These are phyloP conservation scores for Cephus runcator DNA, from an alignment of 2,888 invertebrate species.

Conservation along the genomic window DNA sequence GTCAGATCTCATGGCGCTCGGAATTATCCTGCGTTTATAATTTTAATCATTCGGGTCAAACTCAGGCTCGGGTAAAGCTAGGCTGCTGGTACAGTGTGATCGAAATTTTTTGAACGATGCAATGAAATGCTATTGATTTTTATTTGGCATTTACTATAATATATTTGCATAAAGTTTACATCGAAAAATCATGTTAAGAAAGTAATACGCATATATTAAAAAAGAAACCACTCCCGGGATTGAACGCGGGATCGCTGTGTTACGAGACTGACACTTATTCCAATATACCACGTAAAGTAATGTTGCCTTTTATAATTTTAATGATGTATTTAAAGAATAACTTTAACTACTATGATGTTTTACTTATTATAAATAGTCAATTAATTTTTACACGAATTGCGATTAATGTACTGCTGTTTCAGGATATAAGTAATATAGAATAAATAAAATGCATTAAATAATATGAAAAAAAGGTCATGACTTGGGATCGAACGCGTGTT, in stretches of 20 bases:
- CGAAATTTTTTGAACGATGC: not conserved
- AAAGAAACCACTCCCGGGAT: not conserved
- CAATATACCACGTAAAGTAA: not conserved
- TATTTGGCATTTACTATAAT: not conserved
- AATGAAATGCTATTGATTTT: not conserved
- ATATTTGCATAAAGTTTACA: too few species aligned
- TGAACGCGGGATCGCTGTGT: not conserved
- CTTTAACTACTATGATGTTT: not conserved
- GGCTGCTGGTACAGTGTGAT: not conserved
- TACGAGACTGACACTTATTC: not conserved
- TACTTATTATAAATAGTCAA: not conserved
- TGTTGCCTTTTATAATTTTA: accelerated
- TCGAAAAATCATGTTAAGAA: not conserved
- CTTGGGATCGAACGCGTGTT: too few species aligned
- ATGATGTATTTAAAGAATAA: not conserved
- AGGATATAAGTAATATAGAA: too few species aligned
- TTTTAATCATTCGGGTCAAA: not conserved
- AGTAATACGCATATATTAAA: not conserved
- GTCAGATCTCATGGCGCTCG: not conserved
- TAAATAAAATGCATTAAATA: too few species aligned
- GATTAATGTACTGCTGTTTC: too few species aligned
- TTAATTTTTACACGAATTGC: not conserved
- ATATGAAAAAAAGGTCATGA: too few species aligned
- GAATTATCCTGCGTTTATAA: not conserved
- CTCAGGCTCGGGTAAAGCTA: not conserved